Base-by-base conservation (phyloP, 2,113 vertebrate species). In the Centropristis striata region DNA sequence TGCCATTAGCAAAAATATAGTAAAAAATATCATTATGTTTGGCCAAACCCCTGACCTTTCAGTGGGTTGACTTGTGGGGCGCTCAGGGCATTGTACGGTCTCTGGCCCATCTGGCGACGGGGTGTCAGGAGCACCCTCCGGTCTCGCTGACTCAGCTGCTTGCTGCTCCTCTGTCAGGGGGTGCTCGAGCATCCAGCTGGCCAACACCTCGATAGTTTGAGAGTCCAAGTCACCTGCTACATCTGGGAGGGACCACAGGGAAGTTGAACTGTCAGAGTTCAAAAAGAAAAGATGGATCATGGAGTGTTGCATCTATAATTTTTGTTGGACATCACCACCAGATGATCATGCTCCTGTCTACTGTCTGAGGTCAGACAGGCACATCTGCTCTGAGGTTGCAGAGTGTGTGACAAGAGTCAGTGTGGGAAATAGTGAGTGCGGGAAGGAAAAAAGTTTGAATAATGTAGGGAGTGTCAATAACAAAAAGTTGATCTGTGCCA, bases 121-220 rank as follows among this genome's bases (percentile, higher is more conserved):
- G 1, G 92, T 94, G 36, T 94, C 94, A 6, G 86, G 80, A 13
- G 51, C 80, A 2, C 78, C 88, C 18, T 88, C 92, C 0, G 51
- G 78, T 55, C 91, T 85, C 0, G 71, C 63, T 1, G 85, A 80
- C 16, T 93, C 93, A 0, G 66, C 81, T 0, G 64, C 32, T 72
- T 93, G 94, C 54, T 91, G 94, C 70, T 95, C 94, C 21, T 95
- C 95, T 3, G 88, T 85, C 58, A 95, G 78, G 1, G 95, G 95
- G 84, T 96, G 95, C 84, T 96, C 95, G 21, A 96, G 86, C 95
- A 96, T 96, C 95, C 95, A 96, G 86, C 95, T 96, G 41, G 95
- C 95, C 85, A 96, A 84, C 46, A 95, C 90, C 83, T 95, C 95
- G 4, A 95, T 95, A 71, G 93, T 94, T 20, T 92, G 94, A n/a